These are phyloP conservation scores for Neuroterus valhalla DNA, from an alignment of 1,140 invertebrate genomes.

Conservation along the genomic window DNA sequence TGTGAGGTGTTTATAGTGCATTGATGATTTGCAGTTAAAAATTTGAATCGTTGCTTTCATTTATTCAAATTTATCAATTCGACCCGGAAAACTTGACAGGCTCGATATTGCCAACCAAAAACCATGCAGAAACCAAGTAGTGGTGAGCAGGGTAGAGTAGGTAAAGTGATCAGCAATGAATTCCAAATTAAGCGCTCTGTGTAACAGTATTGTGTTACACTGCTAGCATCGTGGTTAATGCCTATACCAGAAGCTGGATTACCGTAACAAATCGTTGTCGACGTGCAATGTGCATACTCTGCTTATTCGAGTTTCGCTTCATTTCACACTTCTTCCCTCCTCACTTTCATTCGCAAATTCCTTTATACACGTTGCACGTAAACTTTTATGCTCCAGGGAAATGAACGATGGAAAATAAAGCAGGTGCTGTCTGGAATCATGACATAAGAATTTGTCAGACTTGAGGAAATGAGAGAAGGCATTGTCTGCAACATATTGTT, in stretches of 20 bases:
- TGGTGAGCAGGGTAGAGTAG: not conserved
- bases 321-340: slow-evolving; percentile 39
- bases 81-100: not conserved
- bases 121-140: not conserved
- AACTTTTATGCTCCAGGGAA: not conserved
- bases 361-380: not conserved
- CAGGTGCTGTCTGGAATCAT: not conserved
- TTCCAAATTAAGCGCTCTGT: slow-evolving; percentile 41
- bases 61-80: not conserved
- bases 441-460: not conserved
- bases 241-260: slow-evolving; percentile 48
- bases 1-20: too few species aligned
- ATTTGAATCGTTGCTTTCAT: too few species aligned
- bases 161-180: slow-evolving; percentile 33
- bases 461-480: not conserved
- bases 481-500: too few species aligned
- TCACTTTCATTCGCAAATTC: not conserved
- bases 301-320: slow-evolving; percentile 33
- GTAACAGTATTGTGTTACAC: slow-evolving; percentile 45
- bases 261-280: slow-evolving; percentile 49
- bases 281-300: slow-evolving; percentile 36
- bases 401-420: not conserved
- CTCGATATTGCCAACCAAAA: not conserved
- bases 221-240: slow-evolving; percentile 42
- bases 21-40: too few species aligned